Conservation (phyloP, 2,888 invertebrate species). For the Drosophila buzzatii region DNA sequence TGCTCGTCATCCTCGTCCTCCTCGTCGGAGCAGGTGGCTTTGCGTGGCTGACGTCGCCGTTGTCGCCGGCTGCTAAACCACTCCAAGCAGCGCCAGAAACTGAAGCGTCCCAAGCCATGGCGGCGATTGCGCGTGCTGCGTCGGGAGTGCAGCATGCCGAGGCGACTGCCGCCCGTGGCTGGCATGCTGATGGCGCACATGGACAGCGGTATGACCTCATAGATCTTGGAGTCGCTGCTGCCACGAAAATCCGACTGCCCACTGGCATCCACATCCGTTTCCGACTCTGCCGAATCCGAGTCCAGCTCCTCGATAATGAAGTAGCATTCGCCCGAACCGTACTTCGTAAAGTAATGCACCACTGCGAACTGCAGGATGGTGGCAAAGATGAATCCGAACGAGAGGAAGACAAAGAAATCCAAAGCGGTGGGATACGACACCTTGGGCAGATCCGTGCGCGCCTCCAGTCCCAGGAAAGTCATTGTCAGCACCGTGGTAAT, state of each 20-base stretch:
- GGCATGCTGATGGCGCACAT: slow-evolving; percentile 87
- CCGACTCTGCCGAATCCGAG: slow-evolving; percentile 87
- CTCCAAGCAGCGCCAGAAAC: slow-evolving; percentile 71
- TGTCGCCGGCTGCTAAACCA: slow-evolving; percentile 66
- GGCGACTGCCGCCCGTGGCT: slow-evolving; percentile 47
- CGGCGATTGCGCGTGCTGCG: slow-evolving; percentile 66
- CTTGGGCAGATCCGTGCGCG: slow-evolving; percentile 92
- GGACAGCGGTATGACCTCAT: slow-evolving; percentile 89
- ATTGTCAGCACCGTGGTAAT: slow-evolving; percentile 94
- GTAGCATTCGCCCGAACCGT: slow-evolving; percentile 92
- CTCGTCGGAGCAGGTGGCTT: slow-evolving; percentile 60
- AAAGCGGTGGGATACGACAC: slow-evolving; percentile 94
- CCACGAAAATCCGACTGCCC: slow-evolving; percentile 77
- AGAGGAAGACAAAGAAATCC: slow-evolving; percentile 93
- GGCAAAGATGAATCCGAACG: slow-evolving; percentile 92
- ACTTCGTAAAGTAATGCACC: slow-evolving; percentile 95
- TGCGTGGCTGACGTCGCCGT: slow-evolving; percentile 39
- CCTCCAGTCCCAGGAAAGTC: slow-evolving; percentile 93
- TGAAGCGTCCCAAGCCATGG: slow-evolving; percentile 43
- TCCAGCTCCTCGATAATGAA: slow-evolving; percentile 88
- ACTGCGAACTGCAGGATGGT: slow-evolving; percentile 93
- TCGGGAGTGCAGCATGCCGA: slow-evolving; percentile 61
- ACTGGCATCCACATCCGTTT: slow-evolving; percentile 83
- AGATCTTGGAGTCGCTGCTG: slow-evolving; percentile 84
- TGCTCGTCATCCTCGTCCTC: slow-evolving; percentile 83